A percentile compares a stretch with the other conserved stretches of the same genome.
Evolutionary conservation across 1,140 invertebrate genomes (phyloP).

Genomic region (Drosophila sechellia): DNA sequence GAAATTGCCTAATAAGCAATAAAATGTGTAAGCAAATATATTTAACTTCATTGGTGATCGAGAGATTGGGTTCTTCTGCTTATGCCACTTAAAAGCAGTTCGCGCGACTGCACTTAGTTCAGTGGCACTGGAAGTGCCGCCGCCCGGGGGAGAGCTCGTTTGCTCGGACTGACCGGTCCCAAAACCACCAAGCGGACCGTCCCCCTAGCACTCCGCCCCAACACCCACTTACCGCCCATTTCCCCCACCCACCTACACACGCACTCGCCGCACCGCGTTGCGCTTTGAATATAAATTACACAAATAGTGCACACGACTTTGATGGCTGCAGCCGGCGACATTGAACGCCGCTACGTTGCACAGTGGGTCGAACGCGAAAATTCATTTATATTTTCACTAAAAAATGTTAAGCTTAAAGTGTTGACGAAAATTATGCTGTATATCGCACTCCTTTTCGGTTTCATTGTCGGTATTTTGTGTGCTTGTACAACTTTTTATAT

Average conservation of each 20-base stretch:
- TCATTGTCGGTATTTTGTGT: not conserved
- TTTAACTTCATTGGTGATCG: too few relatives aligned
- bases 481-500: too few relatives aligned
- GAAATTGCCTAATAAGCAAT: too few relatives aligned
- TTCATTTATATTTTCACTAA: not conserved
- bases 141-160: conserved; percentile 18
- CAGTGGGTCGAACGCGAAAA: conserved; percentile 4
- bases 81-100: conserved; percentile 70
- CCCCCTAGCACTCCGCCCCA: conserved; percentile 10
- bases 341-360: conserved; percentile 17
- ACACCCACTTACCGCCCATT: not conserved
- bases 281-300: conserved; percentile 83
- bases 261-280: conserved; percentile 44
- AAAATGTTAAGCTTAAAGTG: too few relatives aligned
- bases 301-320: conserved; percentile 75
- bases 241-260: conserved; percentile 18
- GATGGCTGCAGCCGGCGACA: conserved; percentile 36
- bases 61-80: not conserved
- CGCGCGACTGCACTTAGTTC: conserved; percentile 36
- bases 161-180: conserved; percentile 3
- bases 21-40: too few relatives aligned
- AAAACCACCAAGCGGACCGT: conserved; percentile 4
- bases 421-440: too few relatives aligned
- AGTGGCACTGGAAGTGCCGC: conserved; percentile 5
- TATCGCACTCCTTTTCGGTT: too few relatives aligned